Conservation (phyloP, 2,113 vertebrate genomes). For the Neodon shergylaensis region DNA sequence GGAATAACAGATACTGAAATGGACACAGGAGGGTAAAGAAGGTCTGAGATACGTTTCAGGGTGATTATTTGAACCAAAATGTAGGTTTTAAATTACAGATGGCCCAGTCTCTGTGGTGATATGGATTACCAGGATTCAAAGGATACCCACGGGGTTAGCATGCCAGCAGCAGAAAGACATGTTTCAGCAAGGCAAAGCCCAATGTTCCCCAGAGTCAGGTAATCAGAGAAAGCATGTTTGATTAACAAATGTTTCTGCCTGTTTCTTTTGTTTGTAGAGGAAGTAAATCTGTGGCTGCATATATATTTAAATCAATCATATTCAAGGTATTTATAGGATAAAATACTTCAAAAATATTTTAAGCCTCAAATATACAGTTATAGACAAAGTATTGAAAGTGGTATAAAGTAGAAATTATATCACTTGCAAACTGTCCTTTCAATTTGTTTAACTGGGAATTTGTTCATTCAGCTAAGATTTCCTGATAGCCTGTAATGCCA, state of each 20-base stretch:
- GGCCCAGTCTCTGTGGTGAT: background rate
- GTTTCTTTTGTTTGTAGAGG: background rate
- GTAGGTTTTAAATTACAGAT: background rate
- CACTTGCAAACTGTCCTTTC: background rate
- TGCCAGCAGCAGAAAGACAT: slow-evolving; percentile 12
- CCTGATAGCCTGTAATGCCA: background rate
- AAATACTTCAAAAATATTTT: slow-evolving; percentile 20
- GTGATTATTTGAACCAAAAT: background rate
- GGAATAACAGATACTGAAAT: background rate
- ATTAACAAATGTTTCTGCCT: slow-evolving; percentile 20
- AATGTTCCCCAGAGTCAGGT: background rate
- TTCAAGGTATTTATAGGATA: slow-evolving; percentile 10
- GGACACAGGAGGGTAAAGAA: background rate
- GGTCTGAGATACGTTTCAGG: background rate
- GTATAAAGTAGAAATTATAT: slow-evolving; percentile 1
- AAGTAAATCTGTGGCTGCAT: background rate
- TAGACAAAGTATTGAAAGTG: background rate
- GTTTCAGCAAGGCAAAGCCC: background rate
- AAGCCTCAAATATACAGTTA: slow-evolving; percentile 26
- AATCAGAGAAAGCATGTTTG: background rate
- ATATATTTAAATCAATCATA: background rate
- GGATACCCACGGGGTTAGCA: background rate
- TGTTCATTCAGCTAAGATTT: slow-evolving; percentile 14
- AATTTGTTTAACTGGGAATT: background rate
- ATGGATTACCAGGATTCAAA: background rate